phyloP scores from a whole-genome alignment of 92 coral and sea anemone genomes.

The Galaxea fascicularis region DNA sequence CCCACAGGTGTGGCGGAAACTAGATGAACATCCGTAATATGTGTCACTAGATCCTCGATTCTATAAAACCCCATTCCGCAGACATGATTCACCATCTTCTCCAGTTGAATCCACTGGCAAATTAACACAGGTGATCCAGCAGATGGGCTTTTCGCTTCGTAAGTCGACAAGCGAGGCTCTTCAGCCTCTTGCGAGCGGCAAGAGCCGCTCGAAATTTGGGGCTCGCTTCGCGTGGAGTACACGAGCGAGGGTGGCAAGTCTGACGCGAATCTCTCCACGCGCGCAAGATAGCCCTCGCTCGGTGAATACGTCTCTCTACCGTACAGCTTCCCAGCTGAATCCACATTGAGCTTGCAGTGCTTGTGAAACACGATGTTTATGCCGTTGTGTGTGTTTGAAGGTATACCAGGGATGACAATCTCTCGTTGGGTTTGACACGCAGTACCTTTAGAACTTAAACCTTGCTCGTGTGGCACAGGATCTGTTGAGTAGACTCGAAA shows the following conservation, averaged over 20 bases:
- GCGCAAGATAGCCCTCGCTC: slow-evolving; percentile 28
- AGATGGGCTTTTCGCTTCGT: slow-evolving; percentile 41
- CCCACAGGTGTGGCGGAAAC: slow-evolving; percentile 74
- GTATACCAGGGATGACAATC: slow-evolving; percentile 76
- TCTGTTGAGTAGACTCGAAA: slow-evolving; percentile 34
- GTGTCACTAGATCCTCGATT: slow-evolving; percentile 89
- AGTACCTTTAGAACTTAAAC: slow-evolving; percentile 2
- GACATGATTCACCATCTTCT: slow-evolving; percentile 67
- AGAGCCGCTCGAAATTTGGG: slow-evolving; percentile 4
- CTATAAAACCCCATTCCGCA: slow-evolving; percentile 90
- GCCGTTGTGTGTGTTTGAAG: slow-evolving; percentile 75
- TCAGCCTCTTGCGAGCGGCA: neutral
- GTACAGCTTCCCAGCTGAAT: slow-evolving; percentile 17
- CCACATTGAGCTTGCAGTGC: slow-evolving; percentile 58
- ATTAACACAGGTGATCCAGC: slow-evolving; percentile 62
- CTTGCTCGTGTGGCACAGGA: slow-evolving; percentile 34
- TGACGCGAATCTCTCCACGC: slow-evolving; percentile 50
- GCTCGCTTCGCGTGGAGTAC: slow-evolving; percentile 45
- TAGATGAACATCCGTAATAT: slow-evolving; percentile 90
- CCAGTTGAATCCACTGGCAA: slow-evolving; percentile 84
- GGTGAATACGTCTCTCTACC: slow-evolving; percentile 36
- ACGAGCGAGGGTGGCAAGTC: slow-evolving; percentile 60
- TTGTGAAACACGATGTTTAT: slow-evolving; percentile 81
- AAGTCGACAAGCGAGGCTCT: slow-evolving; percentile 25
- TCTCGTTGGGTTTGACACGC: slow-evolving; percentile 1